Evolutionary conservation across 1,140 invertebrate genomes (phyloP).

Genomic region (Elymnias hypermnestra): DNA sequence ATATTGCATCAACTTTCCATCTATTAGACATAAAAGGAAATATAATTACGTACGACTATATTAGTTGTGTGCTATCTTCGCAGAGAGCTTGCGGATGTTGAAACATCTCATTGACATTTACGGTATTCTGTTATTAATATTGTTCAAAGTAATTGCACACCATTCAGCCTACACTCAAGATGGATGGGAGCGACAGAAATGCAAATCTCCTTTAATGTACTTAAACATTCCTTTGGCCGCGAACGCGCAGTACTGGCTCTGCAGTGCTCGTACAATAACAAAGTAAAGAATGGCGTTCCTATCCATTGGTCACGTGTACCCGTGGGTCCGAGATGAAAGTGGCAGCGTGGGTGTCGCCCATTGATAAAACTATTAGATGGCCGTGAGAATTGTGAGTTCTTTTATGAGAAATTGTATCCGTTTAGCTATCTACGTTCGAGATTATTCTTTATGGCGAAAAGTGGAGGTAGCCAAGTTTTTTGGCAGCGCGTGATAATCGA

Average conservation of each 20-base stretch:
- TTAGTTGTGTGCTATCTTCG: too few species aligned
- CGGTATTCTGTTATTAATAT: slow-evolving; percentile 30
- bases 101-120: slow-evolving; percentile 15
- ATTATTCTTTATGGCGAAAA: slow-evolving; percentile 10
- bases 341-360: slow-evolving; percentile 50
- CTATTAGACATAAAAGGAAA: too few species aligned
- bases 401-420: slow-evolving; percentile 19
- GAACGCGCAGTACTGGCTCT: slow-evolving; percentile 20
- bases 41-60: too few species aligned
- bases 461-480: too few species aligned
- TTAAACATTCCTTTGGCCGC: slow-evolving; percentile 34
- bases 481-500: too few species aligned
- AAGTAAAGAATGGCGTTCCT: slow-evolving; percentile 42
- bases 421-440: slow-evolving; percentile 11
- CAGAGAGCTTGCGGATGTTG: slow-evolving; percentile 13
- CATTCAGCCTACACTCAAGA: slow-evolving; percentile 39
- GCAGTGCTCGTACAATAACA: slow-evolving; percentile 29
- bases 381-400: slow-evolving; percentile 28
- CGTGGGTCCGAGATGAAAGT: slow-evolving; percentile 54
- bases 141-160: slow-evolving; percentile 45
- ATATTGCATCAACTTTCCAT: too few species aligned
- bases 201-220: slow-evolving; percentile 41
- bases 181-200: slow-evolving; percentile 46
- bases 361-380: slow-evolving; percentile 30
- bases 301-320: slow-evolving; percentile 42